Conservation (phyloP, 2,797 vertebrate genomes). For the Alauda arvensis region DNA sequence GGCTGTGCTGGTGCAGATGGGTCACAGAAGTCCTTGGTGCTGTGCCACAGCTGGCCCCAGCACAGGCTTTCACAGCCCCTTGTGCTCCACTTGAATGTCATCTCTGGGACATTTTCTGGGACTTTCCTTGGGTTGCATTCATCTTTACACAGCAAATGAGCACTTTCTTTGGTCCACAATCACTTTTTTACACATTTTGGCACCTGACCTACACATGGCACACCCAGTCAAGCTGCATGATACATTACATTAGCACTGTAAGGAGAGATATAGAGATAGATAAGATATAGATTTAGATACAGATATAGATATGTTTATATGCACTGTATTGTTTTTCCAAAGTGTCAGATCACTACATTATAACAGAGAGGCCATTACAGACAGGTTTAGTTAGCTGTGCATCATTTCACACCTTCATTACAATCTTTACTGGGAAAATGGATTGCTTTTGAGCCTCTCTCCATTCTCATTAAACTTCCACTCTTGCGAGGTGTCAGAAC, state of each 20-base stretch:
- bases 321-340: not conserved
- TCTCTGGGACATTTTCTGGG: not conserved
- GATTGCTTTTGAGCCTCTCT: slow-evolving; percentile 58
- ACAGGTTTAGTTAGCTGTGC: slow-evolving; percentile 37
- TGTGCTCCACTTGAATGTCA: fast-evolving
- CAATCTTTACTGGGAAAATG: slow-evolving; percentile 54
- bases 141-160: not conserved
- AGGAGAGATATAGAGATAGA: not conserved
- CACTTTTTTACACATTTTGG: not conserved
- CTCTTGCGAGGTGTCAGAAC: slow-evolving; percentile 48
- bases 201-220: not conserved
- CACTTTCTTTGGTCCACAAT: not conserved
- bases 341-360: slow-evolving; percentile 16
- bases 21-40: not conserved
- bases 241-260: not conserved
- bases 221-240: not conserved
- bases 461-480: slow-evolving; percentile 60
- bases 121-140: not conserved
- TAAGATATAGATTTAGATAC: not conserved
- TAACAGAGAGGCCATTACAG: slow-evolving; percentile 46
- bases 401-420: slow-evolving; percentile 60
- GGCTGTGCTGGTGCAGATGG: not conserved
- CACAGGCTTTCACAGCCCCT: not conserved
- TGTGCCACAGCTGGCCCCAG: not conserved
- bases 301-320: not conserved